These are phyloP conservation scores for Jacana jacana DNA, from an alignment of 2,113 vertebrate species.

Conservation along the genomic window DNA sequence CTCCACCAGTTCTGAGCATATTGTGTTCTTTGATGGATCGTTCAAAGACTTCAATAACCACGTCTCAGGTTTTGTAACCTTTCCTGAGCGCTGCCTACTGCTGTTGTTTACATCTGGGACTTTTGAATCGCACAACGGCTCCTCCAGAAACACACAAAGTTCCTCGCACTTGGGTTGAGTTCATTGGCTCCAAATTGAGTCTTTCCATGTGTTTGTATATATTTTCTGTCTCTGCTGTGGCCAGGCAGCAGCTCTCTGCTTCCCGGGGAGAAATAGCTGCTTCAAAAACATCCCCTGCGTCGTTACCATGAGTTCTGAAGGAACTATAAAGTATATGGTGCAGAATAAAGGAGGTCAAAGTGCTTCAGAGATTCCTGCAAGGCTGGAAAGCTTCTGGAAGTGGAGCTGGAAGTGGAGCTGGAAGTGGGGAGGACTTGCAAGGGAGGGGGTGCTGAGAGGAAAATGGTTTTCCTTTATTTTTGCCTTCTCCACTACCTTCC, in stretches of 20 bases:
- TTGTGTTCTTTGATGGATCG: not conserved
- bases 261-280: not conserved
- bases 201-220: not conserved
- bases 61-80: not conserved
- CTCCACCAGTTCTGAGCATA: not conserved
- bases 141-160: not conserved
- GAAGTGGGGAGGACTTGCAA: not conserved
- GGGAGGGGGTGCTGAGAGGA: not conserved
- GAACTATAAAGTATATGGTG: not conserved
- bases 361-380: not conserved
- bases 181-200: not conserved
- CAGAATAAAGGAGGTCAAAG: not conserved
- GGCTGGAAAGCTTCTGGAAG: not conserved
- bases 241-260: not conserved
- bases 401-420: not conserved
- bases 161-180: not conserved
- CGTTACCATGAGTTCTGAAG: not conserved
- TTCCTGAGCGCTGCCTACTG: not conserved
- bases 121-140: not conserved
- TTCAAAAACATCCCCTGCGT: not conserved
- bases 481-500: not conserved
- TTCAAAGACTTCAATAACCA: constrained; percentile 31
- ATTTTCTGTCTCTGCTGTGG: not conserved
- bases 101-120: constrained; percentile 37
- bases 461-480: not conserved